These are phyloP conservation scores for Anticlea derivata DNA, from an alignment of 2,888 invertebrate species.

Conservation along the genomic window DNA sequence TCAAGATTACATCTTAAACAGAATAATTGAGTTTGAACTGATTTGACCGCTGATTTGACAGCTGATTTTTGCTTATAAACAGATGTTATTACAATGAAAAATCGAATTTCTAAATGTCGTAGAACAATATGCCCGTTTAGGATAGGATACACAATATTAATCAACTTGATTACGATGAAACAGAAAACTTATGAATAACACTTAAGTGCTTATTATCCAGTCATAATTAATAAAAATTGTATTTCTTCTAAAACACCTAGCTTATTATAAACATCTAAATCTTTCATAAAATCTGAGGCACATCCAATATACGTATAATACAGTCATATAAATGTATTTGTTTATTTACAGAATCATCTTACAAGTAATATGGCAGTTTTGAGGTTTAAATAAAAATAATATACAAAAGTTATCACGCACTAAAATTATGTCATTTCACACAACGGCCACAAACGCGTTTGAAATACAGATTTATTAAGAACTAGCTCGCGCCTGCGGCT, in stretches of 20 bases:
- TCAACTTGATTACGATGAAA: too few relatives aligned
- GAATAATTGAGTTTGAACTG: too few relatives aligned
- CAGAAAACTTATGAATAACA: conserved; percentile 2
- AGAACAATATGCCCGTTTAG: too few relatives aligned
- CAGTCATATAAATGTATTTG: conserved; percentile 50
- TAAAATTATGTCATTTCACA: neutral
- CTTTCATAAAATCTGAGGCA: conserved; percentile 79
- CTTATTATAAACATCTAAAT: conserved; percentile 64
- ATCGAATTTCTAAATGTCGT: too few relatives aligned
- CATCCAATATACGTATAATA: conserved; percentile 76
- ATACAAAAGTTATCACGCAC: conserved; percentile 28
- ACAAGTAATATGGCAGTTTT: conserved; percentile 79
- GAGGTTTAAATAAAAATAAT: conserved; percentile 68
- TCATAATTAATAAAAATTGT: conserved; percentile 60
- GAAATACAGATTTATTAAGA: too few relatives aligned
- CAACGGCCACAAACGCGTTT: too few relatives aligned
- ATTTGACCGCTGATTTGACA: too few relatives aligned
- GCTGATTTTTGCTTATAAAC: too few relatives aligned
- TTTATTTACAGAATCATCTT: conserved; percentile 66
- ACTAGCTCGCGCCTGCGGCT: too few relatives aligned
- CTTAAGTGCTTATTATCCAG: conserved; percentile 60
- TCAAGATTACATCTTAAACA: too few relatives aligned
- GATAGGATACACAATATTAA: too few relatives aligned
- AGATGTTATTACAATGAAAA: too few relatives aligned
- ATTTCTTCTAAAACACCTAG: conserved; percentile 53